Evolutionary conservation across 2,113 vertebrate species (phyloP), one percentile per base, ranked within the genome.

Genomic region (Triplophysa rosa): DNA sequence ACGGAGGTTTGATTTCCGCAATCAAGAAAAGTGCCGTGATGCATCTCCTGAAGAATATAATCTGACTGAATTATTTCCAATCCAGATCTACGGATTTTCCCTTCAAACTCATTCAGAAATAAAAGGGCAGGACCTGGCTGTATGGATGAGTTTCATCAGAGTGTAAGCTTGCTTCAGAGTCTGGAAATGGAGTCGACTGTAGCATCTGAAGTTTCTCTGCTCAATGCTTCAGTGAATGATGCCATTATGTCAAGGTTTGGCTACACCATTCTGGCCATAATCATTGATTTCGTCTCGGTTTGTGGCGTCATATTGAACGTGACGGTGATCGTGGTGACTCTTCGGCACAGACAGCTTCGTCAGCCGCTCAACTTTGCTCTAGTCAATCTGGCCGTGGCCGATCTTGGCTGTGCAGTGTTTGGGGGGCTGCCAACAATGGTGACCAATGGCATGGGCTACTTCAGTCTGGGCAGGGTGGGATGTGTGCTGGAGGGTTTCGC

Each of bases 361-460:
- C 91, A 93, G 72, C 90, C 92, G 0, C 87, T 93, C 29, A 94
- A 90, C 81, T 93, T 91, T 16, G 91, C 91, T 8, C 83, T 94
- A 81, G 91, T 94, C 1, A 93, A 93, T 84, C 80, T 93, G 23
- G 93, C 91, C 0, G 63, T 93, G 12, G 90, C 92, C 70, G 91
- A 93, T 80, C 88, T 94, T 47, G 92, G 93, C 45, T 90, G 90
- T 45, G 90, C 93, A 8, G 8, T 90, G 21, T 89, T 90, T 29
- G 92, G 91, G 23, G 92, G 91, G 16, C 37, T 91, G 45, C 84
- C 91, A 40, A 92, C 91, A n/a, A 88, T 86, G 4, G 77, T 93
- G 13, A 92, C 87, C 70, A 92, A 85, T 56, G 91, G 90, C 62
- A 88, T 91, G 86, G 91, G 92, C 52, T 91, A 93, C 87, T 93